phyloP scores from a whole-genome alignment of 2,888 invertebrate genomes.

The Tenthredo notha region DNA sequence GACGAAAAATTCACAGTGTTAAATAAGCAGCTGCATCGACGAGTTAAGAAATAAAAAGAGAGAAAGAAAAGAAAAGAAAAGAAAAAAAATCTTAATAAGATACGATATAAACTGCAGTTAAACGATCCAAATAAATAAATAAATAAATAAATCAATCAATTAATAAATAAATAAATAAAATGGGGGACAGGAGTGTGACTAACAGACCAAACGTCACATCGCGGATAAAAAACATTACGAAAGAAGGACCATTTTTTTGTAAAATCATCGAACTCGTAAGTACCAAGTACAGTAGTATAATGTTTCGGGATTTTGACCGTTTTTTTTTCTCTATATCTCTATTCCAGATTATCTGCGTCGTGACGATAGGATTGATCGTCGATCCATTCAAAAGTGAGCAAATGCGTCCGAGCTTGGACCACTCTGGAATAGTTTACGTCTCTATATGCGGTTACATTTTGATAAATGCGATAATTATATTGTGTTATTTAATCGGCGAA shows the following conservation, averaged over 20 bases:
- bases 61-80: neutral
- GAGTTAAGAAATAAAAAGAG: neutral
- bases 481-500: constrained; percentile 83
- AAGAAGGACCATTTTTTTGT: constrained; percentile 70
- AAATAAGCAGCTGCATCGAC: neutral
- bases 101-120: neutral
- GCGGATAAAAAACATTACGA: constrained; percentile 63
- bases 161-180: neutral
- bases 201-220: constrained; percentile 54
- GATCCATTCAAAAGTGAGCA: constrained; percentile 81
- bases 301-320: no score
- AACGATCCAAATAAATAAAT: neutral
- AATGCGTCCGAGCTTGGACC: constrained; percentile 79
- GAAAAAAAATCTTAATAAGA: neutral
- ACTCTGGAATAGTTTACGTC: constrained; percentile 84
- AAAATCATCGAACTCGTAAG: constrained; percentile 84
- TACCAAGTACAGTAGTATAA: constrained; percentile 55
- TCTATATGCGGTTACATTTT: constrained; percentile 84
- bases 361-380: constrained; percentile 83
- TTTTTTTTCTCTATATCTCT: no score
- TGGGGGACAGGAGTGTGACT: constrained; percentile 15
- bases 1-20: neutral
- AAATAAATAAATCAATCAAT: neutral
- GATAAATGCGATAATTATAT: constrained; percentile 82
- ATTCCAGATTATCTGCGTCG: constrained; percentile 81